Base-by-base conservation (phyloP, 2,797 vertebrate species). In the Psittacula echo region DNA sequence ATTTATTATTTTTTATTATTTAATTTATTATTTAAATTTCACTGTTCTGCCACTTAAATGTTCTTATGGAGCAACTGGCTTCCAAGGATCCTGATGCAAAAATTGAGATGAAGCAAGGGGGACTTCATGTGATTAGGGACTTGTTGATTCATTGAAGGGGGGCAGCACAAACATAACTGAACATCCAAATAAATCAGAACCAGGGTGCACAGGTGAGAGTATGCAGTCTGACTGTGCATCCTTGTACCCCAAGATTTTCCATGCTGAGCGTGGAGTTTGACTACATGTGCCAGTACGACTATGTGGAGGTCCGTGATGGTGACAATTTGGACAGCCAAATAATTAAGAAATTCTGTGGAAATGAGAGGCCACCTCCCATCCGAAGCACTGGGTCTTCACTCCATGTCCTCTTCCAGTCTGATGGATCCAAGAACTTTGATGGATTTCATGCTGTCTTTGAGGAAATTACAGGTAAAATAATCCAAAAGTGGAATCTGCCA, bases 381-480 rank as follows among this genome's bases (percentile, higher is more conserved):
- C 98, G 97, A 84, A 99, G 99, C 98, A 98, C 98, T 0, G 98
- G 99, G 18, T 98, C 98, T 96, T 98, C 98, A 20, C 97, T 99
- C 80, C 99, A 99, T 70, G 73, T 99, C 71, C 98, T 99, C 80
- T 99, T 99, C 96, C 98, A 98, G 83, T 99, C 99, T 2, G 99
- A 99, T 82, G 99, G 99, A 64, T 99, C 99, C 93, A 99, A 99
- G 97, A 99, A 99, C 89, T 99, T 99, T 56, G 99, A 99, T 68
- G 99, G 99, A 60, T 99, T 99, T 98, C 99, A 99, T 77, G 99
- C 98, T 51, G 97, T 98, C 78, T 99, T 99, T 97, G 98, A 99
- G 97, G 99, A 99, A 97, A 98, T 98, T 96, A 99, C 99, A 98
- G 99, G 99, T 99, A 97, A 97, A 85, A 67, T 37, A 64, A 77